Base-by-base conservation (phyloP, 2,797 vertebrate species). In the Bufotes viridis region DNA sequence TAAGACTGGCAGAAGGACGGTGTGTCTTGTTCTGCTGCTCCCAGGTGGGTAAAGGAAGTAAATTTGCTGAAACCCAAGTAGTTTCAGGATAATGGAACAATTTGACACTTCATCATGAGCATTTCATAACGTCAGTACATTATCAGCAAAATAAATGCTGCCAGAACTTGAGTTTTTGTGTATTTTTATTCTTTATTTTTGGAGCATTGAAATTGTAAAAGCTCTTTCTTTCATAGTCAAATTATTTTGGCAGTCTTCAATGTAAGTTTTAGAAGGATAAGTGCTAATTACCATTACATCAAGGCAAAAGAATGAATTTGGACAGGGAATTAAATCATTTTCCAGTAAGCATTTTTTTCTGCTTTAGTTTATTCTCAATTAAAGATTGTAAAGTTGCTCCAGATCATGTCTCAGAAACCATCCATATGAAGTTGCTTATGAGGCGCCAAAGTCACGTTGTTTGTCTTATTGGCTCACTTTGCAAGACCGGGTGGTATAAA, bases 81-180 rank as follows among this genome's bases (percentile, higher is more conserved):
- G 75, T 80, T 87, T 81, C 15, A 81, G 65, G 78, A 34, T 70
- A 81, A 60, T 74, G 55, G 70, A 81, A 74, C 78, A 81, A 58
- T 86, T 53, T 70, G 76, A 86, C 85, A 81, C 85, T 34, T 86
- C 76, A 86, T 86, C 85, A 86, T 65, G 75, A 86, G 26, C 84
- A 86, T 86, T 69, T 86, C 79, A 42, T 81, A 81, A 74, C 34
- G 13, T 53, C 24, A 57, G 53, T 81, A 74, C 20, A 15, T 49
- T 87, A 81, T 87, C 67, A 58, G 65, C 53, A 74, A 70, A 74
- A 26, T 69, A 3, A 57, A 22, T 55, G n/a, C 53, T 72, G 78
- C 85, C 85, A 81, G 29, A 84, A 76, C 34, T 76, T 61, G 9
- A 49, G 53, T 0, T 76, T 22, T 75, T 85, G 17, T 60, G 17